Percentiles rank a stretch among this genome's conserved stretches.
Evolutionary conservation across 92 coral and sea anemone genomes (phyloP).

Genomic region (Anthopleura xanthogrammica): DNA sequence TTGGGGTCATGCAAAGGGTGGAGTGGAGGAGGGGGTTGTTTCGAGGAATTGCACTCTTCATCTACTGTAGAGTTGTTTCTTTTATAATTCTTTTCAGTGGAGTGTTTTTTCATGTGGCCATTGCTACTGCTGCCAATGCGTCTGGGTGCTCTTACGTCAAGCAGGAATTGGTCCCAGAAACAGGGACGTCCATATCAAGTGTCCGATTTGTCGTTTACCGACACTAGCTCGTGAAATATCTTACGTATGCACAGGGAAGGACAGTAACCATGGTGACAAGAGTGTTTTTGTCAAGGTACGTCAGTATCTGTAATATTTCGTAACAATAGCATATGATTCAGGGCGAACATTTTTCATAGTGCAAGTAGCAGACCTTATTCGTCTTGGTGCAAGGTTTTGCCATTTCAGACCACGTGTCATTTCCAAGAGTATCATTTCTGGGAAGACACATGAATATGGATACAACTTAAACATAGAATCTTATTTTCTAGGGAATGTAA

Average conservation of each 20-base stretch:
- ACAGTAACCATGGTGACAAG: conserved; percentile 42
- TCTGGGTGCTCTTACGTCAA: conserved; percentile 91
- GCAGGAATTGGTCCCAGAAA: conserved; percentile 81
- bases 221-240: conserved; percentile 90
- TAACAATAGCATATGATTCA: no score
- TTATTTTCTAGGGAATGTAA: no score
- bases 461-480: no score
- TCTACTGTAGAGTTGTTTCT: neutral
- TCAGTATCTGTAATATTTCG: neutral
- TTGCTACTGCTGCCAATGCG: conserved; percentile 90
- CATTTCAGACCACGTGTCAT: no score
- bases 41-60: no score
- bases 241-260: conserved; percentile 75
- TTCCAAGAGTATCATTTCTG: no score
- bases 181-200: conserved; percentile 80
- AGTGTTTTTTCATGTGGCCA: conserved; percentile 98
- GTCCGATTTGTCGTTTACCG: conserved; percentile 92
- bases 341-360: no score
- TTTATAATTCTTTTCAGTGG: conserved; percentile 83
- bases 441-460: no score
- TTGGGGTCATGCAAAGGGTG: no score
- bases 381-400: no score
- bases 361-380: no score
- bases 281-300: conserved; percentile 76
- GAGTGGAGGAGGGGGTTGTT: no score